Evolutionary conservation across 2,888 invertebrate species (phyloP).

Genomic region (Leptura quadrifasciata): DNA sequence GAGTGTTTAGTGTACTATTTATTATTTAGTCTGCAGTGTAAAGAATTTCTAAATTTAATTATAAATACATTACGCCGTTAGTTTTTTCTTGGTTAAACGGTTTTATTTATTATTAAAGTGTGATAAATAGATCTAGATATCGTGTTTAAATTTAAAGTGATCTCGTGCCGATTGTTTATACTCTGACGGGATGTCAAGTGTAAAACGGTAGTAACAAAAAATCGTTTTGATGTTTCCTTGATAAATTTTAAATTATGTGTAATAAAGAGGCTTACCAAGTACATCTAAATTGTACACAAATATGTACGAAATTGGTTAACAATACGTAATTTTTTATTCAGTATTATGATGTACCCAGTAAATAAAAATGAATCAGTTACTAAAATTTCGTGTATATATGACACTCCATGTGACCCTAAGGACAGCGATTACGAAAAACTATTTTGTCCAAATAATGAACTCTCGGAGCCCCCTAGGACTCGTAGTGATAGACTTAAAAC

Average conservation of each 20-base stretch:
- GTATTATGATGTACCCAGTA: slow-evolving; percentile 64
- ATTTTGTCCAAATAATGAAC: slow-evolving; percentile 72
- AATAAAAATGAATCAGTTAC: slow-evolving; percentile 63
- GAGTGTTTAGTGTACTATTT: slow-evolving; percentile 48
- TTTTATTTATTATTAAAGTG: slow-evolving; percentile 35
- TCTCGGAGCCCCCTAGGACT: slow-evolving; percentile 70
- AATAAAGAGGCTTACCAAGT: slow-evolving; percentile 60
- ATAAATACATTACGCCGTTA: slow-evolving; percentile 45
- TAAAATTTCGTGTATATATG: slow-evolving; percentile 70
- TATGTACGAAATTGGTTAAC: slow-evolving; percentile 74
- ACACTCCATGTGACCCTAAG: slow-evolving; percentile 72
- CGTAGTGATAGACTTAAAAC: slow-evolving; percentile 78
- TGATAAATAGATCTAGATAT: slow-evolving; percentile 19
- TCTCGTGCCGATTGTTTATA: slow-evolving; percentile 43
- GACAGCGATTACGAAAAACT: slow-evolving; percentile 71
- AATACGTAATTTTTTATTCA: slow-evolving; percentile 64
- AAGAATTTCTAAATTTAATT: slow-evolving; percentile 60
- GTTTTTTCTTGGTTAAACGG: slow-evolving; percentile 35
- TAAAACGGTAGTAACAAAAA: slow-evolving; percentile 48
- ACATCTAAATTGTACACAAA: slow-evolving; percentile 65
- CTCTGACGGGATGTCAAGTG: slow-evolving; percentile 52
- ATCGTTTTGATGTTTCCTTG: slow-evolving; percentile 42
- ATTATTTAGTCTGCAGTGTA: slow-evolving; percentile 54
- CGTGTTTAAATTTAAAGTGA: slow-evolving; percentile 19
- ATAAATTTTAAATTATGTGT: slow-evolving; percentile 65